Percentiles rank a stretch among this genome's conserved stretches.
These are phyloP conservation scores for Actenoides hombroni DNA, from an alignment of 2,113 vertebrate species.

Conservation along the genomic window DNA sequence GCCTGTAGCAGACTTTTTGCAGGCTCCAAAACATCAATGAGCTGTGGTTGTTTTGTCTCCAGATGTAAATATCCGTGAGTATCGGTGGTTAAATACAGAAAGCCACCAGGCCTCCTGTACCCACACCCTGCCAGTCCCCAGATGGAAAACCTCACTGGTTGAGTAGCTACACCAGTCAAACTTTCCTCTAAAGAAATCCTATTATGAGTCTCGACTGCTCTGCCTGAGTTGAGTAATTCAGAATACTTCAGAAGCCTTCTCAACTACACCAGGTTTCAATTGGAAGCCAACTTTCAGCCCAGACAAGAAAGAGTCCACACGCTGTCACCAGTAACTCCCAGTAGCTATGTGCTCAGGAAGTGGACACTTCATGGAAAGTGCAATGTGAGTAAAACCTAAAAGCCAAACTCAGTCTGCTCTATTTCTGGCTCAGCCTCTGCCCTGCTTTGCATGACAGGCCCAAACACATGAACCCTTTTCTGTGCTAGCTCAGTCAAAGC, in stretches of 20 bases:
- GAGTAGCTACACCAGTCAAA: background rate
- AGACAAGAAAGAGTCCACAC: background rate
- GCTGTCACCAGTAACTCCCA: background rate
- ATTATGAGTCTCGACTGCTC: background rate
- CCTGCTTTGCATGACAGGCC: background rate
- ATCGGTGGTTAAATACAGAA: accelerated
- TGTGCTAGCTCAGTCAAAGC: background rate
- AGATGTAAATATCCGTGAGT: background rate
- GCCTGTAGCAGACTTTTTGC: background rate
- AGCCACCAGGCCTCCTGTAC: background rate
- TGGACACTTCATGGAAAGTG: background rate
- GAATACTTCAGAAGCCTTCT: background rate
- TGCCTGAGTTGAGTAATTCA: background rate
- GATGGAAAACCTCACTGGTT: background rate
- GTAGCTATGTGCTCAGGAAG: background rate
- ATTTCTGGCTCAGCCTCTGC: background rate
- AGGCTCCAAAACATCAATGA: background rate
- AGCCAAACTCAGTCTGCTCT: background rate
- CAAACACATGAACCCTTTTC: background rate
- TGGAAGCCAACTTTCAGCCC: background rate
- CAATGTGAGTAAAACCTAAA: background rate
- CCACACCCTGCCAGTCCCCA: background rate
- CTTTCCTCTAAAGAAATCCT: background rate
- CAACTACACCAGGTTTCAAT: background rate
- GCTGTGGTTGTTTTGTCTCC: background rate